Conservation (phyloP, 2,888 invertebrate genomes). For the Ectemnius cavifrons region DNA sequence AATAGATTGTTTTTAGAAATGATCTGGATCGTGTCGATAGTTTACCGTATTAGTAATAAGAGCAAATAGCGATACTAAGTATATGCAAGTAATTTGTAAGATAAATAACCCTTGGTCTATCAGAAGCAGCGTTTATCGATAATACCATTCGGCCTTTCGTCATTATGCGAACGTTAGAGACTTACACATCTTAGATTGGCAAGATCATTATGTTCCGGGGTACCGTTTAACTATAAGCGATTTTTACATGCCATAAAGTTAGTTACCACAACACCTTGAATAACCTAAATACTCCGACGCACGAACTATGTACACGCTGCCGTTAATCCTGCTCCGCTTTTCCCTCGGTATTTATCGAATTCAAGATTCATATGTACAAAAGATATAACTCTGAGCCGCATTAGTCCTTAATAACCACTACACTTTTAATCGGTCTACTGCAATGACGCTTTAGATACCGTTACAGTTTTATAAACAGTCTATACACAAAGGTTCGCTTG, state of each 20-base stretch:
- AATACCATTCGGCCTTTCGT: constrained; percentile 11
- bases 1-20: constrained; percentile 56
- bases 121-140: constrained; percentile 47
- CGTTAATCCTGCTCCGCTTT: constrained; percentile 1
- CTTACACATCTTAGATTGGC: constrained; percentile 56
- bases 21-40: constrained; percentile 54
- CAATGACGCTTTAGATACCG: constrained; percentile 50
- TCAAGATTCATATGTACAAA: constrained; percentile 59
- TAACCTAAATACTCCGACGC: constrained; percentile 52
- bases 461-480: constrained; percentile 52
- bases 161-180: constrained; percentile 42
- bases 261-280: constrained; percentile 48
- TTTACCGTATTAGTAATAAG: constrained; percentile 55
- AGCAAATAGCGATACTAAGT: constrained; percentile 55
- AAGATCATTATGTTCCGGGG: constrained; percentile 66
- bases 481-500: constrained; percentile 19
- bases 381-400: constrained; percentile 58
- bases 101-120: constrained; percentile 49
- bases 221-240: constrained; percentile 64
- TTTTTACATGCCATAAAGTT: constrained; percentile 62
- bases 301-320: constrained; percentile 41
- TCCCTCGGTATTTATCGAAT: constrained; percentile 44
- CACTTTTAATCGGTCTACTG: constrained; percentile 24
- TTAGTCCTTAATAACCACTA: constrained; percentile 39
- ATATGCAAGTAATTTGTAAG: constrained; percentile 56